Evolutionary conservation across 2,113 vertebrate species (phyloP), one percentile per base, ranked within the genome.

Genomic region (Semicossyphus pulcher): DNA sequence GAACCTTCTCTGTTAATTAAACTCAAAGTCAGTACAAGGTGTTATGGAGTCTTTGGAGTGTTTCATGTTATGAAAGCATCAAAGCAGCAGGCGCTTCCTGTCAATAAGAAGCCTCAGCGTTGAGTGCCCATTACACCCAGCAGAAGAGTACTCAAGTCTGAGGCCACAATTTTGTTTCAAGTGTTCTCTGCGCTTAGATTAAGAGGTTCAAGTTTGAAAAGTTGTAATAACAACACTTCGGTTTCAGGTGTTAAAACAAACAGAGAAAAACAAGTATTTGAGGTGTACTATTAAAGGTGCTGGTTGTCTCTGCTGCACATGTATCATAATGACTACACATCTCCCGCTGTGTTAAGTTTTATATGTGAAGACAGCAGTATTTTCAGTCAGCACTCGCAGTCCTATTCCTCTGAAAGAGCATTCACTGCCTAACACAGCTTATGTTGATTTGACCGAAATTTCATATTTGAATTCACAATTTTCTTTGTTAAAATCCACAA

Each of bases 1-100:
- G 61, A 69, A 53, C 53, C 47, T 61, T 36, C n/a, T 72, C 61
- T 82, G 73, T 86, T 68, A 87, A 84, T 87, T 89, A 57, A 72
- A 77, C 60, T 57, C 49, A 71, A 73, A 88, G 77, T 60, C 53
- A 34, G 41, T n/a, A 74, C 45, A 58, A 54, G 74, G 45, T 59
- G 60, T 71, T 85, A 63, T 70, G 25, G n/a, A 64, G 58, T 53
- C 52, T 36, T 72, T 65, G 44, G 56, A 72, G 61, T 20, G 67
- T 79, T 89, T 68, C 31, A 53, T 36, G 62, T 53, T 63, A 61
- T 72, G 32, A 62, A 66, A 72, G 39, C 69, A 63, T 54, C 51
- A 59, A 42, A 28, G 16, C 32, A 57, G 61, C 64, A 68, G 62
- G 64, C 74, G 65, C 28, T 68, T 71, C 36, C 48, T 48, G 54